A percentile compares a stretch with the other conserved stretches of the same genome.
Evolutionary conservation across 2,113 vertebrate species (phyloP).

Genomic region (Chaetorhynchus papuensis): DNA sequence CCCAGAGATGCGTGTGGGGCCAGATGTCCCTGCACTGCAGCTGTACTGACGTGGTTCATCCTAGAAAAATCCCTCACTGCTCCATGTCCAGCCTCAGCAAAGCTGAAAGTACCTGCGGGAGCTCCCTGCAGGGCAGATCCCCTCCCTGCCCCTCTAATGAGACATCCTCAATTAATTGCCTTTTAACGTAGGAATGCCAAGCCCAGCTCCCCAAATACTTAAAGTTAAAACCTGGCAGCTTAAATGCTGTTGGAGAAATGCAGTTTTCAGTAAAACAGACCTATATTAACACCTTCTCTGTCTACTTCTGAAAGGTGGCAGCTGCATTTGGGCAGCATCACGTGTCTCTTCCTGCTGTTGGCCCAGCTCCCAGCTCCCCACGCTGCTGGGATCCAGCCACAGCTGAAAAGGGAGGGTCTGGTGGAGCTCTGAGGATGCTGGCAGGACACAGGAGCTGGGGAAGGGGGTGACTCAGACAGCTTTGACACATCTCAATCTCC

Average conservation of each 20-base stretch:
- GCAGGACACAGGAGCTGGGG: background rate
- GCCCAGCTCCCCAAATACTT: background rate
- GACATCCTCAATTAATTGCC: background rate
- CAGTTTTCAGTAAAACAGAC: background rate
- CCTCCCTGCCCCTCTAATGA: background rate
- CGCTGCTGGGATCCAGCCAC: background rate
- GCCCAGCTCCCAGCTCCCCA: background rate
- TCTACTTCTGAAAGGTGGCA: background rate
- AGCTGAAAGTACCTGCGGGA: background rate
- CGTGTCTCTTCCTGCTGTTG: accelerated
- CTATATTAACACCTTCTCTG: background rate
- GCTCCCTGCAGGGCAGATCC: background rate
- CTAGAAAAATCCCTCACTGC: accelerated
- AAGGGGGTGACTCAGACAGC: background rate
- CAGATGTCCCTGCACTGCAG: background rate
- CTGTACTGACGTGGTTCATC: accelerated
- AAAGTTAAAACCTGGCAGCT: background rate
- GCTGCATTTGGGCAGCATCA: background rate
- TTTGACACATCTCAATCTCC: background rate
- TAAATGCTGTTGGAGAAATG: background rate
- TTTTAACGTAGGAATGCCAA: background rate
- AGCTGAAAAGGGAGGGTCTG: background rate
- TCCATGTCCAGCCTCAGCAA: background rate
- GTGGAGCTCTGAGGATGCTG: background rate
- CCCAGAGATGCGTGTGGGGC: accelerated